Conservation (phyloP, 2,797 vertebrate species). For the Phalloptychus januarius region DNA sequence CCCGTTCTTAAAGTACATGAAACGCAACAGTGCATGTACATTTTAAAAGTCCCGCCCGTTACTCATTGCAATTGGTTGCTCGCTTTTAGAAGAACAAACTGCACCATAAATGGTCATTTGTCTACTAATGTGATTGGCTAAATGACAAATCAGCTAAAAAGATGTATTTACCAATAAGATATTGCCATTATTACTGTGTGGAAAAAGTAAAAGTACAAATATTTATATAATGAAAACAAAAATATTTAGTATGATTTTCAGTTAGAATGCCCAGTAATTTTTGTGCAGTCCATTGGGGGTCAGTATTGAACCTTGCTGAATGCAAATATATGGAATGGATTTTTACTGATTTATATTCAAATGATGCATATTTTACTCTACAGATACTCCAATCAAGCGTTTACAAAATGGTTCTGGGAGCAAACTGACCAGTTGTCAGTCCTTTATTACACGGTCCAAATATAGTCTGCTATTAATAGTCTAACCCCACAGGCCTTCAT, state of each 20-base stretch:
- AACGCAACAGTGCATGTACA: neutral
- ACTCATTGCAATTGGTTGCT: conserved; percentile 51
- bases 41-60: neutral
- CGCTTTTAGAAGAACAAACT: conserved; percentile 46
- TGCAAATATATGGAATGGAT: neutral
- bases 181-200: neutral
- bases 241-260: neutral
- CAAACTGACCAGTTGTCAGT: conserved; percentile 8
- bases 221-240: neutral
- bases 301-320: neutral
- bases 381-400: neutral
- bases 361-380: neutral
- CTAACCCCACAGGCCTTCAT: neutral
- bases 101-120: conserved; percentile 66
- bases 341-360: neutral
- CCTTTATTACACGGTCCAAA: conserved; percentile 5
- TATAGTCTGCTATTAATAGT: conserved; percentile 12
- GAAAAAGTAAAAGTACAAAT: neutral
- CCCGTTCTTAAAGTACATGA: neutral
- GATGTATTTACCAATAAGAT: neutral
- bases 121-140: conserved; percentile 43
- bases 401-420: neutral
- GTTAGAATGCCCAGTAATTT: neutral
- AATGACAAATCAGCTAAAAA: conserved; percentile 26
- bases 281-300: neutral